Percentiles rank a stretch among this genome's conserved stretches.
Evolutionary conservation across 1,140 invertebrate genomes (phyloP).

Genomic region (Procambarus clarkii): DNA sequence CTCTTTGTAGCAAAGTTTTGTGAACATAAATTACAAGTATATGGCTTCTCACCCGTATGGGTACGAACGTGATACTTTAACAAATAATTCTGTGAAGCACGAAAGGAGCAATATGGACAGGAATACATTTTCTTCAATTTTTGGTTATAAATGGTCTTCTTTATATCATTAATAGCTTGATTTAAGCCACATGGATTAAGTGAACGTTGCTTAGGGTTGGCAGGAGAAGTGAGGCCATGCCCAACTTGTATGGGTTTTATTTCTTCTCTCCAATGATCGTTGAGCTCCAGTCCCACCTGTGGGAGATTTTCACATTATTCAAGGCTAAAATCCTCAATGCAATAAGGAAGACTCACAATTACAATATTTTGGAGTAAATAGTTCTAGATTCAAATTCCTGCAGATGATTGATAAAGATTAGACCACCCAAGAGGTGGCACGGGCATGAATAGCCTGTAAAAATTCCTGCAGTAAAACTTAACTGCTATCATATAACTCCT

Average conservation of each 20-base stretch:
- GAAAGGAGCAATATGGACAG: conserved; percentile 76
- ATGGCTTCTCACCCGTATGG: conserved; percentile 91
- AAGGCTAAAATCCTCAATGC: not conserved
- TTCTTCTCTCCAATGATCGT: not conserved
- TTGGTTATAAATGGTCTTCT: not conserved
- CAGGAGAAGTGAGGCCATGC: not conserved
- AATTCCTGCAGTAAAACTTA: no score
- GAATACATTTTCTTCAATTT: conserved; percentile 23
- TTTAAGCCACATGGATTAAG: not conserved
- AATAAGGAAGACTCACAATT: not conserved
- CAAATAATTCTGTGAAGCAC: conserved; percentile 80
- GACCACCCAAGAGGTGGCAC: no score
- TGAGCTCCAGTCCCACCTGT: conserved; percentile 9
- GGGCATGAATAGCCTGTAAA: no score
- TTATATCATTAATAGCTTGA: not conserved
- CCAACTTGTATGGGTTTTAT: not conserved
- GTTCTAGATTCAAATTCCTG: not conserved
- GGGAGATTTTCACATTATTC: not conserved
- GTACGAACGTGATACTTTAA: conserved; percentile 87
- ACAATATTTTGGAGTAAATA: not conserved
- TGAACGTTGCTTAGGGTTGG: not conserved
- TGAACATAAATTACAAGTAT: conserved; percentile 80
- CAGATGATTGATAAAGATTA: not conserved
- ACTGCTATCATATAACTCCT: not conserved
- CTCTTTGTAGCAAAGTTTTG: not conserved